Conservation (phyloP, 2,113 vertebrate genomes). For the Ploceus nigricollis region DNA sequence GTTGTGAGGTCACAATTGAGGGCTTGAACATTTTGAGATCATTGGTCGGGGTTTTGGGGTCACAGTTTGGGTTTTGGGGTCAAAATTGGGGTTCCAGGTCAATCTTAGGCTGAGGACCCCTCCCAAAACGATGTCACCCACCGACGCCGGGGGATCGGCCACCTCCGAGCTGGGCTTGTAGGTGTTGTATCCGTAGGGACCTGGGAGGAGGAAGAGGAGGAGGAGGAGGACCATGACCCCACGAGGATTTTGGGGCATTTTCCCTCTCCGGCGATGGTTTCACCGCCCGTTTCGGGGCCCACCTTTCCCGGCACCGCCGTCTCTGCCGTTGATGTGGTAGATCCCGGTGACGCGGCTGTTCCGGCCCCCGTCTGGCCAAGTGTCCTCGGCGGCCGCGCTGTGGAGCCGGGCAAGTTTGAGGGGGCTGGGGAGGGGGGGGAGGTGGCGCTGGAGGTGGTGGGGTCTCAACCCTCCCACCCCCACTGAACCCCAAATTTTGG, state of each 20-base stretch:
- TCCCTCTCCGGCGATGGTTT: accelerated
- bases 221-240: background rate
- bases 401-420: background rate
- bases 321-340: background rate
- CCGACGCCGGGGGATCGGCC: background rate
- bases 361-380: background rate
- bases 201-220: background rate
- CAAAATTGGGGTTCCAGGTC: too few relatives aligned
- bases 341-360: background rate
- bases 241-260: background rate
- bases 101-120: accelerated
- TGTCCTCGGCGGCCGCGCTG: accelerated
- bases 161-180: background rate
- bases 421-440: background rate
- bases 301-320: background rate
- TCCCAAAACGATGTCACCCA: background rate
- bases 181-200: background rate
- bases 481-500: background rate
- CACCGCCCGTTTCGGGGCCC: background rate
- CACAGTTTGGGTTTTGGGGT: background rate
- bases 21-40: background rate
- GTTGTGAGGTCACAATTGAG: background rate
- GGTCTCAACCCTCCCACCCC: background rate
- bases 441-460: background rate
- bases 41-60: accelerated